phyloP scores from a whole-genome alignment of 2,113 vertebrate species.

The Cheilinus undulatus region DNA sequence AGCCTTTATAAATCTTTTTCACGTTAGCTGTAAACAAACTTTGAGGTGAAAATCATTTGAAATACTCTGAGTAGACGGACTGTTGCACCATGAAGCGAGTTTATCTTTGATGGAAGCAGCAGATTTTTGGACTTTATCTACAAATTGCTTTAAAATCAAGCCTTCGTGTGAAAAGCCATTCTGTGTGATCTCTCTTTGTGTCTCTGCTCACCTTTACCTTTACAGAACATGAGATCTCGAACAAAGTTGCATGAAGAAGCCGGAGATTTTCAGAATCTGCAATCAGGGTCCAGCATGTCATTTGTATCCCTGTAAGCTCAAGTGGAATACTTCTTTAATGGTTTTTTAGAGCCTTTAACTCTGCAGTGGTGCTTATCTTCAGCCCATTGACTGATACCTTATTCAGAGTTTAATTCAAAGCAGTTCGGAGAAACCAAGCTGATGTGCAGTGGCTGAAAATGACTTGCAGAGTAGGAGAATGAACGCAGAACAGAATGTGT shows the following conservation, averaged over 20 bases:
- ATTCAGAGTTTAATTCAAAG: conserved; percentile 51
- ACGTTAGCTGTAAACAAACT: background rate
- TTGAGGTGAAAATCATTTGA: background rate
- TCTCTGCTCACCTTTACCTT: background rate
- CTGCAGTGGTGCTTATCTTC: conserved; percentile 9
- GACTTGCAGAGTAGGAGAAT: conserved; percentile 12
- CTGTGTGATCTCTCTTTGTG: background rate
- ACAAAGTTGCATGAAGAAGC: background rate
- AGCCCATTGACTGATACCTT: conserved; percentile 34
- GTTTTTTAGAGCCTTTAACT: conserved; percentile 18
- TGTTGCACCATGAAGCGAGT: conserved; percentile 1
- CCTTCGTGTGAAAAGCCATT: background rate
- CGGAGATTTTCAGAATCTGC: conserved; percentile 18
- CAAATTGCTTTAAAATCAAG: conserved; percentile 5
- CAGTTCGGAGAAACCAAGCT: conserved; percentile 24
- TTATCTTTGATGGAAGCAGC: background rate
- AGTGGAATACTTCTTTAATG: conserved; percentile 4
- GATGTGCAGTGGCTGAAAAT: conserved; percentile 22
- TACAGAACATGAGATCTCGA: no score
- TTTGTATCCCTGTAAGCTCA: conserved; percentile 21
- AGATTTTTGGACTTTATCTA: conserved; percentile 7
- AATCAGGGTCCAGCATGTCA: conserved; percentile 28
- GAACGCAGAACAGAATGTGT: conserved; percentile 56
- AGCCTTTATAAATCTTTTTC: no score
- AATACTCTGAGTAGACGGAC: background rate